Evolutionary conservation across 2,888 invertebrate species (phyloP).

Genomic region (Homarus gammarus): DNA sequence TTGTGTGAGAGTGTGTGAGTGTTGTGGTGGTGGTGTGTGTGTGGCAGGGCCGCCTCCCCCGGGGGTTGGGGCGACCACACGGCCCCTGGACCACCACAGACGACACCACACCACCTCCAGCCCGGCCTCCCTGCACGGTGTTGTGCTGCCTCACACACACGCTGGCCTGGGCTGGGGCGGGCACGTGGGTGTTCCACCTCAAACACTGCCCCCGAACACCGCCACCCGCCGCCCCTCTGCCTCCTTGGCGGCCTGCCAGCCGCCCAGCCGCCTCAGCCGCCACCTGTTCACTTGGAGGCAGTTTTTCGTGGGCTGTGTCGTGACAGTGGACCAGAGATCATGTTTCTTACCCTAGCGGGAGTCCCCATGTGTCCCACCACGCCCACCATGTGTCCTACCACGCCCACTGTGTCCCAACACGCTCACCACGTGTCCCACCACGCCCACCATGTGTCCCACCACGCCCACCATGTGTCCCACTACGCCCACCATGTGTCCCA

Average conservation of each 20-base stretch:
- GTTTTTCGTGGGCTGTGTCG: conserved; percentile 28
- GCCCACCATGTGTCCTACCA: not conserved
- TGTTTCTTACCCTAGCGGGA: conserved; percentile 18
- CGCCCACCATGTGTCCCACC: not conserved
- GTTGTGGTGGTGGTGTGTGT: conserved; percentile 24
- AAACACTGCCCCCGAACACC: no score
- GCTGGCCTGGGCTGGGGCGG: conserved; percentile 15
- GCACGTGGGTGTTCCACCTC: conserved; percentile 25
- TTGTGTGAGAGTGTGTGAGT: not conserved
- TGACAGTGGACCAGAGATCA: conserved; percentile 21
- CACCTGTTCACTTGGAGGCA: conserved; percentile 18
- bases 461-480: not conserved
- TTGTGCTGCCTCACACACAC: no score
- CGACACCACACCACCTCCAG: conserved; percentile 31
- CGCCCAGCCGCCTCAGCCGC: not conserved
- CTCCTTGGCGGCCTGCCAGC: conserved; percentile 20
- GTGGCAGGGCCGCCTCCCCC: conserved; percentile 23
- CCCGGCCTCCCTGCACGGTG: no score
- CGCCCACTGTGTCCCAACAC: not conserved
- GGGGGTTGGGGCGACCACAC: conserved; percentile 13
- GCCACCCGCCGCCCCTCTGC: conserved; percentile 15
- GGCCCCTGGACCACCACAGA: conserved; percentile 8
- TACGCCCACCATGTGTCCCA: conserved; percentile 4
- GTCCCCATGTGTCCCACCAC: conserved; percentile 10
- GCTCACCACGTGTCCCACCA: conserved; percentile 12